Percentiles rank a stretch among this genome's conserved stretches.
These are phyloP conservation scores for Nettapus auritus DNA, from an alignment of 2,113 vertebrate species.

Conservation along the genomic window DNA sequence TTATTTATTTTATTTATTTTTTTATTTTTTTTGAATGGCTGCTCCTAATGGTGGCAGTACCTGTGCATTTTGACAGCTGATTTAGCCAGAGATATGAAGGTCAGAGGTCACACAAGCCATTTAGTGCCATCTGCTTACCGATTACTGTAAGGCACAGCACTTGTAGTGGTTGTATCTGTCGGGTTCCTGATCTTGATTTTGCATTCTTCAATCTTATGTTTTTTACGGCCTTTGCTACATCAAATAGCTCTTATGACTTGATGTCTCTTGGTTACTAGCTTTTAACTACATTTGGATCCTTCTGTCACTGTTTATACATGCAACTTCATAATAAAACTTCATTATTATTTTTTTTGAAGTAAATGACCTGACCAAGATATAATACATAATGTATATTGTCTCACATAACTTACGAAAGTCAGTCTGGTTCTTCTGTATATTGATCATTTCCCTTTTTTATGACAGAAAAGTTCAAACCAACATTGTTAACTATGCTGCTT, in stretches of 20 bases:
- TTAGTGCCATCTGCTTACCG: neutral
- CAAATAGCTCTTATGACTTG: neutral
- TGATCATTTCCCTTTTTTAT: neutral
- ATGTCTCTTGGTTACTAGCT: neutral
- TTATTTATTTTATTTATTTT: neutral
- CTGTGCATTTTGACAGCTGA: neutral
- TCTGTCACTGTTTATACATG: neutral
- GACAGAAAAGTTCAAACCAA: neutral
- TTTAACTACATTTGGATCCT: neutral
- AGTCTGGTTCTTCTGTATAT: neutral
- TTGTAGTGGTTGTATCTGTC: neutral
- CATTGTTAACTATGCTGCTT: neutral
- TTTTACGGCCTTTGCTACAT: neutral
- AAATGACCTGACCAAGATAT: accelerated
- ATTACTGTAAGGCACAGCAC: accelerated
- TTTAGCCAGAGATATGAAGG: neutral
- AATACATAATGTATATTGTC: neutral
- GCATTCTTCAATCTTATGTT: neutral
- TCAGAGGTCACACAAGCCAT: neutral
- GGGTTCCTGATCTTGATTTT: neutral
- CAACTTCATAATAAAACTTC: neutral
- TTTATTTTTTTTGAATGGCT: neutral
- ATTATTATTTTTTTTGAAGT: neutral
- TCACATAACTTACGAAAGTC: neutral
- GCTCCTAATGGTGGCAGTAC: neutral